These are phyloP conservation scores for Thamnophis elegans DNA, from an alignment of 2,797 vertebrate species.

Conservation along the genomic window DNA sequence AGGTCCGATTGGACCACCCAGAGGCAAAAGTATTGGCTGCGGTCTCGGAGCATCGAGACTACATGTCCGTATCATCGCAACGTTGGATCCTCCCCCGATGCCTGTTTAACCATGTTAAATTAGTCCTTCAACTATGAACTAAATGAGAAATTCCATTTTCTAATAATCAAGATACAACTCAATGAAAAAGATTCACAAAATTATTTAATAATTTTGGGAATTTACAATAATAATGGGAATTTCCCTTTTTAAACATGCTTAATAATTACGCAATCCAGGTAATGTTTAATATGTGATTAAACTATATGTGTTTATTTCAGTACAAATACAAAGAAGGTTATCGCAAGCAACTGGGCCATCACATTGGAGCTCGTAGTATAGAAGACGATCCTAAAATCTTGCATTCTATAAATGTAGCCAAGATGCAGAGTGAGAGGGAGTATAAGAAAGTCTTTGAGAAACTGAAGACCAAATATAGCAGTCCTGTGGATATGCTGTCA, in stretches of 20 bases:
- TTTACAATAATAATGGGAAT: not conserved
- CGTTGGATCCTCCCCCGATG: too few species aligned
- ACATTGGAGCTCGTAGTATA: conserved; percentile 85
- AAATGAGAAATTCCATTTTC: not conserved
- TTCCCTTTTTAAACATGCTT: not conserved
- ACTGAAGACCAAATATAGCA: conserved; percentile 84
- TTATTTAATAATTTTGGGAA: not conserved
- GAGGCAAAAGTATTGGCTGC: too few species aligned
- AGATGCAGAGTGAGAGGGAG: conserved; percentile 86
- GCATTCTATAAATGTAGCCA: conserved; percentile 83
- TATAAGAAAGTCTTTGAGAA: conserved; percentile 93
- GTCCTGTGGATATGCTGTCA: conserved; percentile 87
- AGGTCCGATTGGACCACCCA: too few species aligned
- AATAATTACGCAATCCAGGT: not conserved
- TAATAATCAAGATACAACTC: not conserved
- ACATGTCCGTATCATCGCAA: too few species aligned
- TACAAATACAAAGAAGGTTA: conserved; percentile 90
- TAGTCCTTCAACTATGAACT: not conserved
- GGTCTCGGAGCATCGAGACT: too few species aligned
- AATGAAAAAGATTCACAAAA: not conserved
- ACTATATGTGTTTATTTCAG: conserved; percentile 66
- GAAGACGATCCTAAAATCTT: conserved; percentile 86
- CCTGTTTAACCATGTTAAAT: not conserved
- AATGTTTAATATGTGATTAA: not conserved
- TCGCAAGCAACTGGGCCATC: conserved; percentile 90